Conservation (phyloP, 2,797 vertebrate genomes). For the Gouania willdenowi region DNA sequence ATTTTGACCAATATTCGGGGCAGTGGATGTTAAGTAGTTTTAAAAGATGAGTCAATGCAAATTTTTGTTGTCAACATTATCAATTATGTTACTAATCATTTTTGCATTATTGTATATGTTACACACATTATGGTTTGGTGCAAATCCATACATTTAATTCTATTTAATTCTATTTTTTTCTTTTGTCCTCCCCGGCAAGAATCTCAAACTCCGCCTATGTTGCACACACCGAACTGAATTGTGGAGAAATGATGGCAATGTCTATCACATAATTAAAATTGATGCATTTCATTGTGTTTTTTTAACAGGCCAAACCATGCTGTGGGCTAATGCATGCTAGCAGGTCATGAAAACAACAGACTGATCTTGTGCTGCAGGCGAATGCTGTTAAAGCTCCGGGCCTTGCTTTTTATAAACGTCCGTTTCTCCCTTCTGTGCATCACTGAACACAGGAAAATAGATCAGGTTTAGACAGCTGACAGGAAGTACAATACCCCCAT, state of each 20-base stretch:
- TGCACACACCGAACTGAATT: neutral
- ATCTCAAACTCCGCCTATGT: too few relatives aligned
- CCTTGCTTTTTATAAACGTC: conserved; percentile 29
- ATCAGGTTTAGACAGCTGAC: conserved; percentile 12
- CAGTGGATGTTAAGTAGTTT: too few relatives aligned
- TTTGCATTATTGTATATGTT: too few relatives aligned
- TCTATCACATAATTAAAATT: conserved; percentile 39
- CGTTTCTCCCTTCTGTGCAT: conserved; percentile 5
- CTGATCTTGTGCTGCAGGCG: conserved; percentile 34
- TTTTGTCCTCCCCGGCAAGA: too few relatives aligned
- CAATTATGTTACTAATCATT: too few relatives aligned
- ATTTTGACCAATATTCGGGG: too few relatives aligned
- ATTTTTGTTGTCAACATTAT: too few relatives aligned
- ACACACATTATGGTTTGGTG: too few relatives aligned
- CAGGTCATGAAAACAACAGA: conserved; percentile 55
- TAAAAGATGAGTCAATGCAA: too few relatives aligned
- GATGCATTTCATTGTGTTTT: conserved; percentile 33
- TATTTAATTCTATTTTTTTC: too few relatives aligned
- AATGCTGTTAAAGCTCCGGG: conserved; percentile 27
- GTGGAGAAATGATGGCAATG: conserved; percentile 2
- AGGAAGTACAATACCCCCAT: conserved; percentile 2
- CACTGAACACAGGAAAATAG: neutral
- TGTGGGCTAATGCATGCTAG: conserved; percentile 45
- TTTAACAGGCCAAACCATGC: conserved; percentile 50
- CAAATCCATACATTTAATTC: too few relatives aligned